A percentile compares a stretch with the other conserved stretches of the same genome.
phyloP scores from a whole-genome alignment of 2,797 vertebrate species.

The Arvicola amphibius region DNA sequence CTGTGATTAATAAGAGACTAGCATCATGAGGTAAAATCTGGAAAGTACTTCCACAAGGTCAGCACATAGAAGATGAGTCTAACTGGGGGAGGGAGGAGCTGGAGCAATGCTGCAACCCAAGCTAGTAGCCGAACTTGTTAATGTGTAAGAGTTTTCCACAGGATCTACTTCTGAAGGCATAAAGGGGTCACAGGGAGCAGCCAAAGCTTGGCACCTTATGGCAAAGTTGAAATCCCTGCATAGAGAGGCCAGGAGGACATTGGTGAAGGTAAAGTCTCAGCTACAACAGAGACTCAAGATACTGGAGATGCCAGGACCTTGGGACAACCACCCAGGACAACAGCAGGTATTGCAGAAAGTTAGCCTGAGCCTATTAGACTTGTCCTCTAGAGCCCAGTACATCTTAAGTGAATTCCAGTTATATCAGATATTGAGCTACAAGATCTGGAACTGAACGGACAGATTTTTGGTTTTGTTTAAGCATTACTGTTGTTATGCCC shows the following conservation, averaged over 20 bases:
- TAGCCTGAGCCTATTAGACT: background rate
- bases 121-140: background rate
- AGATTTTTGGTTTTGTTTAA: background rate
- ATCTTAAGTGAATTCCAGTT: background rate
- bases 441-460: background rate
- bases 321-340: background rate
- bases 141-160: background rate
- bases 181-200: too few species aligned
- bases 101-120: background rate
- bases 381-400: background rate
- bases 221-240: background rate
- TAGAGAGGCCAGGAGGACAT: background rate
- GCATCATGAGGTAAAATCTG: background rate
- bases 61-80: background rate
- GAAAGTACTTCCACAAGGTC: too few species aligned
- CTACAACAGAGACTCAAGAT: background rate
- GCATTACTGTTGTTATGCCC: background rate
- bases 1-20: background rate
- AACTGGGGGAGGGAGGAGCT: background rate
- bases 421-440: background rate
- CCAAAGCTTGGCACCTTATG: too few species aligned
- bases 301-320: background rate
- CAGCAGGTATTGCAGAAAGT: too few species aligned
- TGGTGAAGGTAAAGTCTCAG: background rate
- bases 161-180: background rate